These are phyloP conservation scores for Tragelaphus eurycerus DNA, from an alignment of 2,797 vertebrate genomes.

Conservation along the genomic window DNA sequence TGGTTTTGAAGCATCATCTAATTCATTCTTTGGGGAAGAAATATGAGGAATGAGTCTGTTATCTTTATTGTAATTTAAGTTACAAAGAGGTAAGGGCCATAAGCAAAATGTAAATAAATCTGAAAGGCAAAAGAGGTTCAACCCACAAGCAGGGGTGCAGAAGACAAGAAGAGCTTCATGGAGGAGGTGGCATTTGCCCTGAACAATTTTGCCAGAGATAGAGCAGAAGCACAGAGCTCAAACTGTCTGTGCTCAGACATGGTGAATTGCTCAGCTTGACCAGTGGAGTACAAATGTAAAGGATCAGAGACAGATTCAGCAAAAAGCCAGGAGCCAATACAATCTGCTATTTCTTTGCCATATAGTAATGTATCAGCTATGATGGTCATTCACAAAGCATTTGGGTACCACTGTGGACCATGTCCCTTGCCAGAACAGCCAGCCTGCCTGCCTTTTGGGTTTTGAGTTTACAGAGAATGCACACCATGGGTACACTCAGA, in stretches of 20 bases:
- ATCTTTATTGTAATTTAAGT: background rate
- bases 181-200: background rate
- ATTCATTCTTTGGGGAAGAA: background rate
- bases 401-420: background rate
- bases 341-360: background rate
- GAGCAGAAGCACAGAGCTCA: background rate
- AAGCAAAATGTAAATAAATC: constrained; percentile 16
- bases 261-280: background rate
- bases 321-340: background rate
- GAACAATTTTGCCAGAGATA: background rate
- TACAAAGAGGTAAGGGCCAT: background rate
- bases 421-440: background rate
- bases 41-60: background rate
- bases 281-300: background rate
- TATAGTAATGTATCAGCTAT: background rate
- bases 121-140: background rate
- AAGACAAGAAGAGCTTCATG: background rate
- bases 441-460: background rate
- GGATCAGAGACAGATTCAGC: background rate
- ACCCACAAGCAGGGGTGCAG: background rate
- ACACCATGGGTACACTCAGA: background rate
- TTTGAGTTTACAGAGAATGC: background rate
- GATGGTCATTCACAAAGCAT: background rate
- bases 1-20: background rate
- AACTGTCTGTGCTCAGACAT: background rate